A percentile compares a stretch with the other conserved stretches of the same genome.
Conservation (phyloP, 2,797 vertebrate species). For the Lithobates pipiens region DNA sequence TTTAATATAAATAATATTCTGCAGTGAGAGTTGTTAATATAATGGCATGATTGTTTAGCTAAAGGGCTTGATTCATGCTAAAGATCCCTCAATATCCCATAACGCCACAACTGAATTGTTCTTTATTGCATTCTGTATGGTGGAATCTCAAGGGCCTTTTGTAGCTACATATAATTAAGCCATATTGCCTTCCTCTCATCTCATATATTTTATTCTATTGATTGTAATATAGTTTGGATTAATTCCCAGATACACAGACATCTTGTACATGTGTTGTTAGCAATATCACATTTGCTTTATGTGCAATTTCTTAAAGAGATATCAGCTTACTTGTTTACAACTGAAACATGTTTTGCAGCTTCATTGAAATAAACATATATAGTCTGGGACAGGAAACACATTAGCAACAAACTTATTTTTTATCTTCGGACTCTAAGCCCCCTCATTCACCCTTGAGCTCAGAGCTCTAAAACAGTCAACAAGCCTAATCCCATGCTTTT, state of each 20-base stretch:
- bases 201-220: background rate
- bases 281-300: background rate
- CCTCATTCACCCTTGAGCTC: too few species aligned
- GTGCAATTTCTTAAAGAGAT: background rate
- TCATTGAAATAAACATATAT: background rate
- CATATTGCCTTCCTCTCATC: background rate
- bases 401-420: too few species aligned
- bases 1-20: background rate
- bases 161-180: background rate
- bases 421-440: too few species aligned
- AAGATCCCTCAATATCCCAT: background rate
- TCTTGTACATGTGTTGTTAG: background rate
- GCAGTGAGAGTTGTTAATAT: background rate
- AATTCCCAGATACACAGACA: conserved; percentile 2
- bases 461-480: too few species aligned
- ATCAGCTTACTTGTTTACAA: background rate
- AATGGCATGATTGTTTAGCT: background rate
- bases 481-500: too few species aligned
- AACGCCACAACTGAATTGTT: background rate
- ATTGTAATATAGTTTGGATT: background rate
- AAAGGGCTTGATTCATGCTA: conserved; percentile 1
- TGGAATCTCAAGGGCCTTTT: background rate
- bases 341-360: background rate
- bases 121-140: conserved; percentile 1
- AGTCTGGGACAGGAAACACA: too few species aligned